phyloP scores from a whole-genome alignment of 2,888 invertebrate genomes.

The Aquatica leii region DNA sequence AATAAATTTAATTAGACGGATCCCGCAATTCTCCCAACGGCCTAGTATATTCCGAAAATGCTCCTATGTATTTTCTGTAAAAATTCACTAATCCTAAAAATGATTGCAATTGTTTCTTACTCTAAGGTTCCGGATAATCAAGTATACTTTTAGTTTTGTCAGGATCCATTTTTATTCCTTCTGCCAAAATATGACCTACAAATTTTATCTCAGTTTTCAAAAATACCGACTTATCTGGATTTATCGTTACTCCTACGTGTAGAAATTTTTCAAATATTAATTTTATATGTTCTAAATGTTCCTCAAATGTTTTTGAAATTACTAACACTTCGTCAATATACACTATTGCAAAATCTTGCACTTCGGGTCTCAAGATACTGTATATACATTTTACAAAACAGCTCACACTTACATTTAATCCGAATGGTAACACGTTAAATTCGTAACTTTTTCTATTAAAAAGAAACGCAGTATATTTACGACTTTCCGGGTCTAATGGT shows the following conservation, averaged over 20 bases:
- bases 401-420: background rate
- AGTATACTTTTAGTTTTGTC: background rate
- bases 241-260: background rate
- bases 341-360: background rate
- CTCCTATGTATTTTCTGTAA: conserved; percentile 30
- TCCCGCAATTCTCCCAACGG: too few relatives aligned
- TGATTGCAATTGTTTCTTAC: conserved; percentile 28
- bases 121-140: conserved; percentile 36
- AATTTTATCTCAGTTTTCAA: background rate
- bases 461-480: background rate
- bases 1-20: too few relatives aligned
- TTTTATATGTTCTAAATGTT: background rate
- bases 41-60: conserved; percentile 2
- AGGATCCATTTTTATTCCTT: background rate
- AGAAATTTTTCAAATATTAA: background rate
- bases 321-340: background rate
- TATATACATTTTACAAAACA: too few relatives aligned
- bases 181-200: background rate
- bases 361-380: background rate
- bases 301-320: background rate
- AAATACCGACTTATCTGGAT: background rate
- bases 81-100: conserved; percentile 41
- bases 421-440: background rate
- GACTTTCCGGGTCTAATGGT: background rate
- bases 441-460: background rate